phyloP scores from a whole-genome alignment of 1,140 invertebrate genomes.

The Nasonia vitripennis region DNA sequence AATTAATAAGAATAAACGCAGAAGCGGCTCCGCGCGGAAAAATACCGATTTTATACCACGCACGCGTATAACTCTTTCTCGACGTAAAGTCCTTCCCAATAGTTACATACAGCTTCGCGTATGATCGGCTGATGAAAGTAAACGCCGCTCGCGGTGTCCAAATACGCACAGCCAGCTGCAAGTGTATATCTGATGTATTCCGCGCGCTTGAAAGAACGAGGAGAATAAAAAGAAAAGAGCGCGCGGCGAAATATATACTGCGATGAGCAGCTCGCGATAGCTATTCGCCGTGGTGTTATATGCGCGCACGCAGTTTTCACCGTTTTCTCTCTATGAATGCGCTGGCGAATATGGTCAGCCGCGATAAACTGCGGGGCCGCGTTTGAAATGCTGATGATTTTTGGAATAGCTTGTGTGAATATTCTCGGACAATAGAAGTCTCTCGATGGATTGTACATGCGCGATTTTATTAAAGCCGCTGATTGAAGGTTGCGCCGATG shows the following conservation, averaged over 20 bases:
- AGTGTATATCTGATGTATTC: slow-evolving; percentile 27
- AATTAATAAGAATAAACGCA: slow-evolving; percentile 29
- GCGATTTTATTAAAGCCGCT: not conserved
- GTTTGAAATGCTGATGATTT: not conserved
- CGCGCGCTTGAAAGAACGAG: not conserved
- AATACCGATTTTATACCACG: not conserved
- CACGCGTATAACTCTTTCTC: not conserved
- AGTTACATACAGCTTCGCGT: not conserved
- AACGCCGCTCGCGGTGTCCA: slow-evolving; percentile 28
- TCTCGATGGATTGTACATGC: not conserved
- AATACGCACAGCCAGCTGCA: slow-evolving; percentile 11
- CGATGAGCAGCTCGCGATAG: slow-evolving; percentile 42
- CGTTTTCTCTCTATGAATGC: slow-evolving; percentile 12
- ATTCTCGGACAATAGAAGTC: not conserved
- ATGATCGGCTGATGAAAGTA: slow-evolving; percentile 33
- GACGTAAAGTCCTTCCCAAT: no score
- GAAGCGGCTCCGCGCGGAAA: not conserved
- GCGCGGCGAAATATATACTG: no score
- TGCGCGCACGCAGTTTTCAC: slow-evolving; percentile 2
- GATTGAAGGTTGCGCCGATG: not conserved
- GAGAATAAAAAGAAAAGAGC: not conserved
- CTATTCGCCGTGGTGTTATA: not conserved
- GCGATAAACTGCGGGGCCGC: slow-evolving; percentile 17
- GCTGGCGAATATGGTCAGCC: slow-evolving; percentile 10
- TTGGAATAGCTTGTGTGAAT: not conserved